phyloP scores from a whole-genome alignment of 2,888 invertebrate genomes.

The Muschampia plurimacula region DNA sequence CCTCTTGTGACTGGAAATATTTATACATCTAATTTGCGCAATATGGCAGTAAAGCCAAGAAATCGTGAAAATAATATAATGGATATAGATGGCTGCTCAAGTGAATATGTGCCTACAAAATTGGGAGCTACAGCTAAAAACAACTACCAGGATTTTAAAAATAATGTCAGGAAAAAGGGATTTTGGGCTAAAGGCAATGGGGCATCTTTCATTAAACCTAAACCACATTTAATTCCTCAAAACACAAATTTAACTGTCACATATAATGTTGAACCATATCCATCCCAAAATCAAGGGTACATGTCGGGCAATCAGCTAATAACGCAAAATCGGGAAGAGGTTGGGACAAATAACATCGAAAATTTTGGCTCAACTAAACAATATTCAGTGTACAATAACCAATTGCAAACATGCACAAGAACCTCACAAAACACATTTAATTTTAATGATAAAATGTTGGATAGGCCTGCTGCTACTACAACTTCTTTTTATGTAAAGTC shows the following conservation, averaged over 20 bases:
- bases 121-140: constrained; percentile 73
- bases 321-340: constrained; percentile 50
- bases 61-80: constrained; percentile 50
- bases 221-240: constrained; percentile 29
- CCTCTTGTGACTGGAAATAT: constrained; percentile 75
- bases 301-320: constrained; percentile 36
- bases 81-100: constrained; percentile 69
- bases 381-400: constrained; percentile 61
- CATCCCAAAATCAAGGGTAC: constrained; percentile 43
- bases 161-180: constrained; percentile 75
- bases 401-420: constrained; percentile 43
- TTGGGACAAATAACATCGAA: constrained; percentile 59
- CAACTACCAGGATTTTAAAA: constrained; percentile 79
- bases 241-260: constrained; percentile 1
- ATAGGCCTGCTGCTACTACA: constrained; percentile 10
- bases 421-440: constrained; percentile 43
- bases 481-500: constrained; percentile 9
- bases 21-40: constrained; percentile 69
- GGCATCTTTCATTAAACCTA: constrained; percentile 55
- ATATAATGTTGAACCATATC: constrained; percentile 17
- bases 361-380: constrained; percentile 50
- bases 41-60: constrained; percentile 64
- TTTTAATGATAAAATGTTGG: constrained; percentile 12
- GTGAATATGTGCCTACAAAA: constrained; percentile 80
- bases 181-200: constrained; percentile 81